Evolutionary conservation across 1,140 invertebrate species (phyloP).

Genomic region (Drosophila sturtevanti): DNA sequence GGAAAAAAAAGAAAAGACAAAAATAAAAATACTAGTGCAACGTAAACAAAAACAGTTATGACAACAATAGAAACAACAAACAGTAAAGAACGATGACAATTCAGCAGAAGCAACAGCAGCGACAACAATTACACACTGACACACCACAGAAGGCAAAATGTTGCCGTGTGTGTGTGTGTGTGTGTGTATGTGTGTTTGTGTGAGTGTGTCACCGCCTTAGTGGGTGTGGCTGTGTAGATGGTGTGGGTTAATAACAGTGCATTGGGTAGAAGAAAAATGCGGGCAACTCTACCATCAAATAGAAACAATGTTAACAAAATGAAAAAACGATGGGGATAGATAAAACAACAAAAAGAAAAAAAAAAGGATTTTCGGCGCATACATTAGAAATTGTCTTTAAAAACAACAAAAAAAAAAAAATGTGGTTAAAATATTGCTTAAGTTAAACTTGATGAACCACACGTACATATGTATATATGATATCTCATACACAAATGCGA

Average conservation of each 20-base stretch:
- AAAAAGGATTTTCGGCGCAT: slow-evolving; percentile 52
- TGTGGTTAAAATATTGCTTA: too few species aligned
- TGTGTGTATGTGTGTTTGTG: too few species aligned
- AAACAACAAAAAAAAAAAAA: neutral
- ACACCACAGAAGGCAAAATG: slow-evolving; percentile 56
- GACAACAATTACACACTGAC: slow-evolving; percentile 41
- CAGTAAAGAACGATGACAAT: slow-evolving; percentile 58
- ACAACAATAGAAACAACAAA: slow-evolving; percentile 72
- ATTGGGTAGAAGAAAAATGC: slow-evolving; percentile 32
- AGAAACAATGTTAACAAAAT: slow-evolving; percentile 61
- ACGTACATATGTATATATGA: too few species aligned
- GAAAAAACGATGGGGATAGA: slow-evolving; percentile 18
- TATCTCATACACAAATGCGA: too few species aligned
- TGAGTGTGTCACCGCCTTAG: slow-evolving; percentile 25
- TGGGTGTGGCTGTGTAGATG: neutral
- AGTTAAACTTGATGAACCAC: too few species aligned
- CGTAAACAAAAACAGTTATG: slow-evolving; percentile 69
- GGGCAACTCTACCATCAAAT: slow-evolving; percentile 61
- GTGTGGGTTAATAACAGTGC: neutral
- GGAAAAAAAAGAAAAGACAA: slow-evolving; percentile 2
- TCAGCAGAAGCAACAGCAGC: slow-evolving; percentile 43
- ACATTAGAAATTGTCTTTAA: slow-evolving; percentile 64
- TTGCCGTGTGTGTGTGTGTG: too few species aligned
- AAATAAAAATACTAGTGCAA: slow-evolving; percentile 40
- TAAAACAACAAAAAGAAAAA: slow-evolving; percentile 45